A percentile compares a stretch with the other conserved stretches of the same genome.
Conservation (phyloP, 2,797 vertebrate genomes). For the Erithacus rubecula region DNA sequence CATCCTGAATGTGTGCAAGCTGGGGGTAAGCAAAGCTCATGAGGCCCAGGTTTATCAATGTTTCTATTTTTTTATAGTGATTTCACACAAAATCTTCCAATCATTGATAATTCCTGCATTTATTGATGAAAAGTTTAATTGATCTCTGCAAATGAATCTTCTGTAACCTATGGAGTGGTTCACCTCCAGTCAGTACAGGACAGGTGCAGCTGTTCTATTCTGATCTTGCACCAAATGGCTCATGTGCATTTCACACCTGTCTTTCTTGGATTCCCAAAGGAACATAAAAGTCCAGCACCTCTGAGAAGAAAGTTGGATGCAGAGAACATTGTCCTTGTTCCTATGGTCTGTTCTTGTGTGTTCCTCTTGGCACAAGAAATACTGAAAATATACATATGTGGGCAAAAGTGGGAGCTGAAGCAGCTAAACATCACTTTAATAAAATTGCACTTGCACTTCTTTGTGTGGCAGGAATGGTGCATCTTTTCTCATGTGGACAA, state of each 20-base stretch:
- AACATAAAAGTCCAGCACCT: background rate
- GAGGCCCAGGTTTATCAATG: background rate
- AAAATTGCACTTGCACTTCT: background rate
- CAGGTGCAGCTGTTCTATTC: fast-evolving
- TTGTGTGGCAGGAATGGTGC: background rate
- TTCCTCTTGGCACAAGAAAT: background rate
- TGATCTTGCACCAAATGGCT: background rate
- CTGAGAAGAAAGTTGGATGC: background rate
- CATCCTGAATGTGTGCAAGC: background rate
- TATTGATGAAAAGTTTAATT: background rate
- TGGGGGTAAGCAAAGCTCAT: background rate
- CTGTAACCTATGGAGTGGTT: background rate
- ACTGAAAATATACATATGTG: background rate
- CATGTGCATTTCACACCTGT: background rate
- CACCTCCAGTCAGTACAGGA: background rate
- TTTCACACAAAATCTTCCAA: background rate
- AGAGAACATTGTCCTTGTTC: background rate
- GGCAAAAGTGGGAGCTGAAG: background rate
- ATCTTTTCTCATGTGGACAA: background rate
- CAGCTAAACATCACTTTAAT: background rate
- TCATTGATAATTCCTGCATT: background rate
- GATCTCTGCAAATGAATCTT: background rate
- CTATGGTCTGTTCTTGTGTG: fast-evolving
- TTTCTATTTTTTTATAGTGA: background rate
- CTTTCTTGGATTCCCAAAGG: background rate